Evolutionary conservation across 2,888 invertebrate genomes (phyloP), one percentile per base, ranked within the genome.

Genomic region (Dicranocentrus wangi): DNA sequence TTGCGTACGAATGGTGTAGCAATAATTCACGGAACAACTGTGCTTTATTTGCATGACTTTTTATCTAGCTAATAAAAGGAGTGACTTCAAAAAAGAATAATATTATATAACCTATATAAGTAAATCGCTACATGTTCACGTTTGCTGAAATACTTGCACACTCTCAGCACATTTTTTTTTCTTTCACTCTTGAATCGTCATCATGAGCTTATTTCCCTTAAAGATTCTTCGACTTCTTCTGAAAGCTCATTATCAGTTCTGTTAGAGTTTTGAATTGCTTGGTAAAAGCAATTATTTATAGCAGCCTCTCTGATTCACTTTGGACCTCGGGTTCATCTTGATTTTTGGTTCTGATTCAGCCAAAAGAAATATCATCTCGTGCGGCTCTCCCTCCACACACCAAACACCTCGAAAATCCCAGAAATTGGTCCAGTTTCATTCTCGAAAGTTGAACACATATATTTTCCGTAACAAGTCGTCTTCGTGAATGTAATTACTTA

Each of bases 241-340:
- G 10, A 47, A 47, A 47, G 47, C 47, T 47, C 47, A 47, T 47
- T 10, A 15, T 47, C 47, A 47, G 47, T 47, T 47, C 47, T n/a
- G 13, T 47, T 47, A 5, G 15, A 47, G 47, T 10, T n/a, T n/a
- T n/a, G n/a, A n/a, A n/a, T n/a, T n/a, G n/a, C n/a, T n/a, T 47
- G 47, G n/a, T n/a, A 47, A 15, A 47, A 47, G 15, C n/a, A 47
- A 47, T 10, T 7, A 32, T n/a, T 10, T 10, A 10, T 47, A 47
- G 47, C 47, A 47, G 47, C 47, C 47, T 47, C 47, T 47, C 7
- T 47, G 47, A 10, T 10, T 10, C 10, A 7, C 32, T 10, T 47
- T 47, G 47, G 47, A 47, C 47, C 47, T n/a, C n/a, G 47, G n/a
- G 47, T 47, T 47, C 47, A n/a, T 15, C 13, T 47, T 5, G 7